Conservation (phyloP, 2,113 vertebrate genomes). For the Rousettus leschenaultii region DNA sequence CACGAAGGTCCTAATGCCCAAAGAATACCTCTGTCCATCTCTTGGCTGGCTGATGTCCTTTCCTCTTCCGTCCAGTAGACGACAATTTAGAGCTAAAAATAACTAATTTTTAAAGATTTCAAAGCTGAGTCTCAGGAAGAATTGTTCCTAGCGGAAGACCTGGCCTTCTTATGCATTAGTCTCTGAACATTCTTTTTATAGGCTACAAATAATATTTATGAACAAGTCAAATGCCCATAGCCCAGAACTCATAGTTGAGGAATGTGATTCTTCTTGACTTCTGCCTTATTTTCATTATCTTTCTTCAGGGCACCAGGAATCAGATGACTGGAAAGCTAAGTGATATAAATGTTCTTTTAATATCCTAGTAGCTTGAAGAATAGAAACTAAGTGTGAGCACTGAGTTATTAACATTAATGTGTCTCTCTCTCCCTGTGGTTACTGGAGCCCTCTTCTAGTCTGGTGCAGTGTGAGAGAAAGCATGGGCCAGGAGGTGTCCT, state of each 20-base stretch:
- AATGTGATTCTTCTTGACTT: background rate
- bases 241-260: background rate
- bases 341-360: conserved; percentile 8
- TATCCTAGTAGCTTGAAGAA: conserved; percentile 16
- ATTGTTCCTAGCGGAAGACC: background rate
- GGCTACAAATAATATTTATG: background rate
- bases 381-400: conserved; percentile 1
- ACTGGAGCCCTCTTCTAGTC: background rate
- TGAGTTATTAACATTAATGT: conserved; percentile 14
- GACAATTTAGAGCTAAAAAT: background rate
- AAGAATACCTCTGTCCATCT: background rate
- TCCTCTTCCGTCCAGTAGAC: background rate
- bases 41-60: background rate
- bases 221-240: background rate
- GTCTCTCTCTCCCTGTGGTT: background rate
- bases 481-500: conserved; percentile 25
- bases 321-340: conserved; percentile 18
- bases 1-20: background rate
- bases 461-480: background rate
- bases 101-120: background rate
- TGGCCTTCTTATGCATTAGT: background rate
- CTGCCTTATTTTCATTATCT: background rate
- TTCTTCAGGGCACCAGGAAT: background rate
- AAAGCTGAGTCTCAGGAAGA: background rate
- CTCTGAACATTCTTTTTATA: background rate